A percentile compares a stretch with the other conserved stretches of the same genome.
phyloP scores from a whole-genome alignment of 2,888 invertebrate genomes.

The Hemaris fuciformis region DNA sequence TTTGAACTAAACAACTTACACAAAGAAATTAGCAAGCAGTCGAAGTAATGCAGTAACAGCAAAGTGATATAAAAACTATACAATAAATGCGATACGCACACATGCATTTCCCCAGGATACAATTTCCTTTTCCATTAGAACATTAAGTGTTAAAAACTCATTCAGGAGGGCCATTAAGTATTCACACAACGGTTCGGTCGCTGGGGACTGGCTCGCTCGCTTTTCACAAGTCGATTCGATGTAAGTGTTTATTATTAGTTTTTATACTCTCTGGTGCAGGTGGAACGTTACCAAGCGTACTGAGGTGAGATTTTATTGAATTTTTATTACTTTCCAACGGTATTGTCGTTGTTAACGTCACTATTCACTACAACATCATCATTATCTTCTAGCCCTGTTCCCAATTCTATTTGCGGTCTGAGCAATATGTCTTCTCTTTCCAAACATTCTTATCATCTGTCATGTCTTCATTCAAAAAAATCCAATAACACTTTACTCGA shows the following conservation, averaged over 20 bases:
- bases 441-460: too few relatives aligned
- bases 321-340: neutral
- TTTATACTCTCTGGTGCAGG: neutral
- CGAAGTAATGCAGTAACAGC: neutral
- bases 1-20: too few relatives aligned
- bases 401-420: too few relatives aligned
- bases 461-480: too few relatives aligned
- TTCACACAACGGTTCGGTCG: neutral
- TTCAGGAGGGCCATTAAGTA: neutral
- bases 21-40: neutral
- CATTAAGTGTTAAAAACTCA: constrained; percentile 7
- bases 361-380: too few relatives aligned
- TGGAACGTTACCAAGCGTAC: neutral
- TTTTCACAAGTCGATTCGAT: neutral
- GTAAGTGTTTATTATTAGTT: constrained; percentile 7
- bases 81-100: neutral
- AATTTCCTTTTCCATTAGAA: constrained; percentile 1
- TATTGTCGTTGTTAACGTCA: too few relatives aligned
- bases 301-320: neutral
- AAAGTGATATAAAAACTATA: neutral
- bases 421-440: too few relatives aligned
- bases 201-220: neutral
- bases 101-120: neutral
- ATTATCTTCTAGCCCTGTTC: too few relatives aligned
- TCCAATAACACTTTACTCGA: too few relatives aligned